phyloP scores from a whole-genome alignment of 2,797 vertebrate species.

The Labeo calbasu region DNA sequence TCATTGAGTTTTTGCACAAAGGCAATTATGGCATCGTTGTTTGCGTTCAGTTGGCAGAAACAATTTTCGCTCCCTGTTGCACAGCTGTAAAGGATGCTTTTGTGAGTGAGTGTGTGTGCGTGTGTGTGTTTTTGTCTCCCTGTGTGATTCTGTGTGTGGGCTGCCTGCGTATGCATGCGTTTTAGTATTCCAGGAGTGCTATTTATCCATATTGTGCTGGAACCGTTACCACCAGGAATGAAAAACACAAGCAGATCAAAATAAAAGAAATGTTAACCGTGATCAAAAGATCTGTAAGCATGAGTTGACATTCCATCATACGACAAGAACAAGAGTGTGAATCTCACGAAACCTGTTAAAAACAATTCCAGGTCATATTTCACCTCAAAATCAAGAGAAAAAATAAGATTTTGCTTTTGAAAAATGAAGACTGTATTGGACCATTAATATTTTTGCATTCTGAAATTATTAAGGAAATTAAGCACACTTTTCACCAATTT shows the following conservation, averaged over 20 bases:
- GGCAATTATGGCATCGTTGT: slow-evolving; percentile 58
- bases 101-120: slow-evolving; percentile 16
- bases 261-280: slow-evolving; percentile 19
- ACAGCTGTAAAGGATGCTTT: slow-evolving; percentile 46
- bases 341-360: slow-evolving; percentile 10
- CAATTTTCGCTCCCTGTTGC: slow-evolving; percentile 47
- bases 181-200: slow-evolving; percentile 20
- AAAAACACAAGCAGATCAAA: slow-evolving; percentile 16
- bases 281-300: slow-evolving; percentile 12
- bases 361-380: neutral
- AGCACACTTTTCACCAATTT: neutral
- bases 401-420: neutral
- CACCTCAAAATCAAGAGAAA: neutral
- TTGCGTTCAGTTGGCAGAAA: slow-evolving; percentile 55
- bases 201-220: slow-evolving; percentile 7
- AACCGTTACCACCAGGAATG: slow-evolving; percentile 14
- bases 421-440: neutral
- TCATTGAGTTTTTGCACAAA: slow-evolving; percentile 62
- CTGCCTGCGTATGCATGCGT: neutral
- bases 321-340: slow-evolving; percentile 3
- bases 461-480: slow-evolving; percentile 1
- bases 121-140: slow-evolving; percentile 28
- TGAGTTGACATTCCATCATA: neutral
- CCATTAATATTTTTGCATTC: neutral
- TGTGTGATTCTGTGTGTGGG: slow-evolving; percentile 23